Evolutionary conservation across 2,888 invertebrate species (phyloP).

Genomic region (Apamea anceps): DNA sequence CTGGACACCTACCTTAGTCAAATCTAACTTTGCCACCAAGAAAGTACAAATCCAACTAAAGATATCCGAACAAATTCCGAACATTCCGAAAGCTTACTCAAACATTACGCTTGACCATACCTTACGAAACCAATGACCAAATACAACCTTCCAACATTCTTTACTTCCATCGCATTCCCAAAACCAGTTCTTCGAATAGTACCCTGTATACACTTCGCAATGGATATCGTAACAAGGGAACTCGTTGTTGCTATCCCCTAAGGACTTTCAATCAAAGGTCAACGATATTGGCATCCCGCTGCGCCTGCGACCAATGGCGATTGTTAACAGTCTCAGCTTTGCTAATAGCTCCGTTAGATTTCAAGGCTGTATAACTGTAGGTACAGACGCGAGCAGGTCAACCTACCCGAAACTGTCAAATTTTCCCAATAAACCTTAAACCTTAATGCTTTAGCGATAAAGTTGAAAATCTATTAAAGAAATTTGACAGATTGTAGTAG

Average conservation of each 20-base stretch:
- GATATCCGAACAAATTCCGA: slow-evolving; percentile 9
- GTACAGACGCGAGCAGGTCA: no score
- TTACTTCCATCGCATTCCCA: slow-evolving; percentile 4
- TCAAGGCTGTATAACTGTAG: slow-evolving; percentile 48
- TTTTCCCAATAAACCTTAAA: no score
- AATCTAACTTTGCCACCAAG: not conserved
- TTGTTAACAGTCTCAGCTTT: slow-evolving; percentile 36
- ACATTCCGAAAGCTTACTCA: slow-evolving; percentile 24
- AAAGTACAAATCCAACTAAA: not conserved
- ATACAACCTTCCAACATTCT: slow-evolving; percentile 12
- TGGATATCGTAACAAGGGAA: not conserved
- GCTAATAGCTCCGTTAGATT: slow-evolving; percentile 40
- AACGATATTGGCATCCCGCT: slow-evolving; percentile 45
- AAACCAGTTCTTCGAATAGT: not conserved
- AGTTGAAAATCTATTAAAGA: no score
- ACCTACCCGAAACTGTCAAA: no score
- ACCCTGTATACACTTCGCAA: not conserved
- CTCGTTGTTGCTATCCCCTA: slow-evolving; percentile 1
- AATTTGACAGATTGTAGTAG: no score
- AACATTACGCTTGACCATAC: slow-evolving; percentile 41
- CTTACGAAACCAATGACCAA: not conserved
- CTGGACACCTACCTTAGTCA: not conserved
- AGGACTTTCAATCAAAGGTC: slow-evolving; percentile 41
- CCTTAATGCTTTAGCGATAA: no score
- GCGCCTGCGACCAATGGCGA: slow-evolving; percentile 51